Conservation (phyloP, 2,113 vertebrate genomes). For the Mugil cephalus region DNA sequence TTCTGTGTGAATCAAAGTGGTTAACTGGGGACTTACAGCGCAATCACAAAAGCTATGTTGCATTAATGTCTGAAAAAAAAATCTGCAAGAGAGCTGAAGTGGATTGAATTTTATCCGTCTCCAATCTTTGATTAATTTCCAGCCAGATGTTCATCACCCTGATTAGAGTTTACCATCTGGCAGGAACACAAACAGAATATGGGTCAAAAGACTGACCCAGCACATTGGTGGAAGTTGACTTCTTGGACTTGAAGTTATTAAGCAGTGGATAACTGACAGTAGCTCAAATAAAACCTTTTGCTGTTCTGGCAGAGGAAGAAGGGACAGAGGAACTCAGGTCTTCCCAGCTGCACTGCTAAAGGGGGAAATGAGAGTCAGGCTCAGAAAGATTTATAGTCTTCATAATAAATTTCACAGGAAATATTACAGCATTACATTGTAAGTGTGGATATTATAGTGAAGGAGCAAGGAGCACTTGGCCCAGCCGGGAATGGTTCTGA, state of each 20-base stretch:
- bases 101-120: constrained; percentile 4
- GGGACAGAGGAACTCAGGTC: constrained; percentile 41
- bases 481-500: constrained; percentile 39
- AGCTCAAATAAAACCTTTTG: constrained; percentile 40
- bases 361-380: constrained; percentile 62
- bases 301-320: constrained; percentile 44
- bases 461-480: constrained; percentile 46
- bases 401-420: constrained; percentile 72
- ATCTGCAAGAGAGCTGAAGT: not conserved
- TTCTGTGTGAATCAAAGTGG: not conserved
- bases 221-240: constrained; percentile 17
- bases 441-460: constrained; percentile 48
- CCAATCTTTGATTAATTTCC: not conserved
- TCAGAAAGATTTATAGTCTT: constrained; percentile 71
- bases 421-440: constrained; percentile 72
- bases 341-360: constrained; percentile 62
- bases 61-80: no score
- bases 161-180: constrained; percentile 41
- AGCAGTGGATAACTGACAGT: constrained; percentile 27
- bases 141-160: constrained; percentile 7
- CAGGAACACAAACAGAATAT: constrained; percentile 38
- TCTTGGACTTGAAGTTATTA: constrained; percentile 20
- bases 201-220: constrained; percentile 35
- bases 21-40: not conserved
- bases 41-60: not conserved